These are phyloP conservation scores for Hoplodrina blanda DNA, from an alignment of 2,888 invertebrate species.

Conservation along the genomic window DNA sequence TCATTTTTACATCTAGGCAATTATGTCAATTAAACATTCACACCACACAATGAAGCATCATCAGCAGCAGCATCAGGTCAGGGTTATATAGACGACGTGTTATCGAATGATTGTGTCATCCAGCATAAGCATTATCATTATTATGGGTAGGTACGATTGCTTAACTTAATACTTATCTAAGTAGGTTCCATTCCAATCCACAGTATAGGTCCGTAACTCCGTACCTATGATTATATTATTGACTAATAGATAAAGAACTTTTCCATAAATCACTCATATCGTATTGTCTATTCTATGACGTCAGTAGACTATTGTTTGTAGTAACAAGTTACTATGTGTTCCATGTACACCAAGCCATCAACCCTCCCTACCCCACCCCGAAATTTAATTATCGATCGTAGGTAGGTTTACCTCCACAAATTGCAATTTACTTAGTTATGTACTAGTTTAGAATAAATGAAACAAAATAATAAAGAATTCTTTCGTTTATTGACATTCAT, in stretches of 20 bases:
- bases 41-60: background rate
- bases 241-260: constrained; percentile 14
- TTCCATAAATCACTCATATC: constrained; percentile 45
- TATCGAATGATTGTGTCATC: constrained; percentile 22
- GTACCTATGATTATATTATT: constrained; percentile 6
- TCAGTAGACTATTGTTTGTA: constrained; percentile 36
- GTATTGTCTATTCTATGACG: constrained; percentile 41
- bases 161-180: constrained; percentile 1
- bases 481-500: constrained; percentile 56
- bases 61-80: constrained; percentile 2
- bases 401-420: background rate
- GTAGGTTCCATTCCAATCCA: background rate
- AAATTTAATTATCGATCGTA: constrained; percentile 11
- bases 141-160: constrained; percentile 16
- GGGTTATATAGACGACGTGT: constrained; percentile 6
- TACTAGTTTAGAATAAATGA: constrained; percentile 12
- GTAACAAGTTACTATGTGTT: constrained; percentile 9
- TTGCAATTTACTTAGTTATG: background rate
- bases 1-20: too few relatives aligned
- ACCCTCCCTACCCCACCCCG: background rate
- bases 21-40: background rate
- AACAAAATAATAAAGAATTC: constrained; percentile 24
- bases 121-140: constrained; percentile 6
- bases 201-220: background rate
- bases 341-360: background rate